Evolutionary conservation across 2,797 vertebrate genomes (phyloP).

Genomic region (Xiphophorus birchmanni): DNA sequence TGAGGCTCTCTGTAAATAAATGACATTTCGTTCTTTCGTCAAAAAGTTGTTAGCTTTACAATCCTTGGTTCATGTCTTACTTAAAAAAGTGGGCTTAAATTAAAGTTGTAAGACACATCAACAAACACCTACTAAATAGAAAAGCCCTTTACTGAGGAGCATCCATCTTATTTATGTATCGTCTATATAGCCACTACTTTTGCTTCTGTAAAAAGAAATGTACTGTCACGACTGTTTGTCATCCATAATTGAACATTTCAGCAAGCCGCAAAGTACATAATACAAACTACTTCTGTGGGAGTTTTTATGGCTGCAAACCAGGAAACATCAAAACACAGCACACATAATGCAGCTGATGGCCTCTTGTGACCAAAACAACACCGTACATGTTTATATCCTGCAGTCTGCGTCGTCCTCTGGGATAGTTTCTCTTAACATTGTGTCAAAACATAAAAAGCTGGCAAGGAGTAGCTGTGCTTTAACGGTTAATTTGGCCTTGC

Average conservation of each 20-base stretch:
- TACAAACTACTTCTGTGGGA: not conserved
- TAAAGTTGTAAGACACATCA: constrained; percentile 1
- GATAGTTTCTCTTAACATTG: constrained; percentile 19
- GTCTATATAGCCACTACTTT: constrained; percentile 5
- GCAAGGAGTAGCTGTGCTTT: not conserved
- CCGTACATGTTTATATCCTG: constrained; percentile 3
- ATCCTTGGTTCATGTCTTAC: constrained; percentile 14
- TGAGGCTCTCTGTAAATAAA: constrained; percentile 45
- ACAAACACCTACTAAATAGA: not conserved
- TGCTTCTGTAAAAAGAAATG: constrained; percentile 13
- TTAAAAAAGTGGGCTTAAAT: constrained; percentile 14
- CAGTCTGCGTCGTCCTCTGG: constrained; percentile 18
- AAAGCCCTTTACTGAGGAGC: constrained; percentile 1
- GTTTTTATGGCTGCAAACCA: constrained; percentile 13
- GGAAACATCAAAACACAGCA: constrained; percentile 17
- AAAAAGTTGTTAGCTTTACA: constrained; percentile 23
- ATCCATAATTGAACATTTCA: constrained; percentile 47
- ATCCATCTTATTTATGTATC: constrained; percentile 7
- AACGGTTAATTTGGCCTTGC: not conserved
- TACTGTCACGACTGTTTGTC: constrained; percentile 20
- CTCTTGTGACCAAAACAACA: constrained; percentile 11
- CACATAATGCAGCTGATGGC: constrained; percentile 10
- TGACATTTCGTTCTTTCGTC: constrained; percentile 20
- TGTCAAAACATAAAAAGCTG: not conserved
- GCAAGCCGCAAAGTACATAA: constrained; percentile 5